Conservation (phyloP, 2,113 vertebrate genomes). For the Pagrus major region DNA sequence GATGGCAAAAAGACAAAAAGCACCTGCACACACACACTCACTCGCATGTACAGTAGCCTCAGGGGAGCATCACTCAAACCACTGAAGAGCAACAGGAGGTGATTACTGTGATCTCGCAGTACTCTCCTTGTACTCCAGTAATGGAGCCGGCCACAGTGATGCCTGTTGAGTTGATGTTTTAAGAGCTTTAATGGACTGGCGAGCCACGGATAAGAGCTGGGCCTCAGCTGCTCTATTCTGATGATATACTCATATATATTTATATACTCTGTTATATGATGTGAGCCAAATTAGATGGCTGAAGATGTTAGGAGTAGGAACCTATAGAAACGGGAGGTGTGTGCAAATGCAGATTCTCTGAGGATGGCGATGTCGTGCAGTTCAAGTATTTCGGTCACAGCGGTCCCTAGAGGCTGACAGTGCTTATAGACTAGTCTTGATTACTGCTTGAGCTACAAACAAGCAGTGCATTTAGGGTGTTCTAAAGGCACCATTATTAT, state of each 20-base stretch:
- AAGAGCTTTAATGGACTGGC: slow-evolving; percentile 75
- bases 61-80: slow-evolving; percentile 67
- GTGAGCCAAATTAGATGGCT: slow-evolving; percentile 31
- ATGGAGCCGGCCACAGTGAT: slow-evolving; percentile 47
- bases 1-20: slow-evolving; percentile 28
- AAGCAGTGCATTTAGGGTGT: slow-evolving; percentile 39
- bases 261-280: background rate
- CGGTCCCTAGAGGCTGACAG: background rate
- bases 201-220: slow-evolving; percentile 29
- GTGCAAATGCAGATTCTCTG: slow-evolving; percentile 4
- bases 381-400: background rate
- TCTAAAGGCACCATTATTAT: slow-evolving; percentile 54
- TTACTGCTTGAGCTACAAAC: slow-evolving; percentile 27
- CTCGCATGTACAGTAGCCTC: slow-evolving; percentile 45
- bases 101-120: slow-evolving; percentile 60
- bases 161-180: slow-evolving; percentile 70
- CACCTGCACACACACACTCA: slow-evolving; percentile 36
- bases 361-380: background rate
- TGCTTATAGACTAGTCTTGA: slow-evolving; percentile 7
- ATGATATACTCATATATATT: slow-evolving; percentile 10
- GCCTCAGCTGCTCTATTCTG: slow-evolving; percentile 41
- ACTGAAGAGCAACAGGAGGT: slow-evolving; percentile 66
- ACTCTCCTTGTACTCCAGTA: slow-evolving; percentile 56
- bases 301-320: background rate
- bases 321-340: slow-evolving; percentile 27